Base-by-base conservation (phyloP, 2,113 vertebrate genomes). In the Menidia beryllina region DNA sequence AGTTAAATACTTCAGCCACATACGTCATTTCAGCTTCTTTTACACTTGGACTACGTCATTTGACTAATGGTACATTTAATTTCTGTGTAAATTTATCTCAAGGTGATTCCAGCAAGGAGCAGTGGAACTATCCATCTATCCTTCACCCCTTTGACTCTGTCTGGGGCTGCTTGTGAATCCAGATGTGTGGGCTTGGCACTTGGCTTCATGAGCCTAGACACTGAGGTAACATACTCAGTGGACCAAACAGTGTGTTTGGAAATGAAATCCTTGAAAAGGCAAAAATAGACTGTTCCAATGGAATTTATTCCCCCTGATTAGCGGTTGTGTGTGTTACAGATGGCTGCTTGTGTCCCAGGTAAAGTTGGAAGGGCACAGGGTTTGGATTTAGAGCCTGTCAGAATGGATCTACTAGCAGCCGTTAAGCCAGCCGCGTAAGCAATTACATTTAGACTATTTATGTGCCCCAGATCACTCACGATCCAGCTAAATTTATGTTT, bases 161-260 rank as follows among this genome's bases (percentile, higher is more conserved):
- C 93, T 0, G 73, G 80, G 3, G 15, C 79, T 0, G 45, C 20
- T 27, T 19, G 62, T 54, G 91, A 94, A 73, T 81, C 83, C 62
- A 86, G 59, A 3, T 96, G 94, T 63, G 56, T 84, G 0, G 94
- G 93, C 3, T 90, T 93, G 1, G 83, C 93, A 50, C 81, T 96
- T 49, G 98, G 95, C 50, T 98, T 94, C 88, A 91, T 99, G 93
- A 97, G 92, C 79, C 85, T 99, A 23, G 94, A 98, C 15, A 67
- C 75, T 0, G 49, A 94, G 96, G 98, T 98, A 90, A 86, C 52
- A 38, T 11, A 8, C 26, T 54, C 4, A 9, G 17, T 9, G 41
- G 25, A 51, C 27, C 10, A 15, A 56, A 38, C 1, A 21, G 0
- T 7, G n/a, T 26, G 3, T 51, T 62, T 82, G 2, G 5, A 7